Percentiles rank a stretch among this genome's conserved stretches.
These are phyloP conservation scores for Neoaliturus tenellus DNA, from an alignment of 2,888 invertebrate species.

Conservation along the genomic window DNA sequence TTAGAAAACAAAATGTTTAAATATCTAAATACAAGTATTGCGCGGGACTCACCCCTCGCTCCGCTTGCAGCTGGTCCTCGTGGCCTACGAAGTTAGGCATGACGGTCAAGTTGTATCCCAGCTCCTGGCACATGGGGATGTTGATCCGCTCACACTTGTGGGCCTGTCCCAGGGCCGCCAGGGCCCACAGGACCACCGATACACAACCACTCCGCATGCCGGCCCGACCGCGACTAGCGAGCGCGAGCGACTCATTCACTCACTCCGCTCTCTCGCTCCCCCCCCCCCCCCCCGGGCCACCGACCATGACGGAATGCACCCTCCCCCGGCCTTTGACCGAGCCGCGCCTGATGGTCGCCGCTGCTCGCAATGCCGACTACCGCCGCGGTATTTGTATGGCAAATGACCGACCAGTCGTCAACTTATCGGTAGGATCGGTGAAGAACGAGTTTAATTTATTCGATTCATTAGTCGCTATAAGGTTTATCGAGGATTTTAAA, in stretches of 20 bases:
- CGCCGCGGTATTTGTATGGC: background rate
- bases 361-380: background rate
- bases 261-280: no score
- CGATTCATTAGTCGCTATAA: background rate
- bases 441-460: background rate
- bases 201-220: background rate
- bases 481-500: no score
- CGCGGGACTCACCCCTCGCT: slow-evolving; percentile 70
- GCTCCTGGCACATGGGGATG: slow-evolving; percentile 86
- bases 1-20: no score
- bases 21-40: no score
- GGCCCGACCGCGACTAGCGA: slow-evolving; percentile 35
- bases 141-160: slow-evolving; percentile 86
- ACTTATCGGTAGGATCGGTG: background rate
- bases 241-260: background rate
- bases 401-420: background rate
- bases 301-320: slow-evolving; percentile 57
- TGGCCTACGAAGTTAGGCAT: slow-evolving; percentile 93
- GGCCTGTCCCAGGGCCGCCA: slow-evolving; percentile 51
- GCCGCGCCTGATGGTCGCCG: background rate
- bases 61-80: slow-evolving; percentile 87
- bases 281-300: background rate
- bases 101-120: slow-evolving; percentile 90
- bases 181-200: slow-evolving; percentile 11
- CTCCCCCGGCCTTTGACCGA: slow-evolving; percentile 29